Base-by-base conservation (phyloP, 2,797 vertebrate species). In the Menidia menidia region DNA sequence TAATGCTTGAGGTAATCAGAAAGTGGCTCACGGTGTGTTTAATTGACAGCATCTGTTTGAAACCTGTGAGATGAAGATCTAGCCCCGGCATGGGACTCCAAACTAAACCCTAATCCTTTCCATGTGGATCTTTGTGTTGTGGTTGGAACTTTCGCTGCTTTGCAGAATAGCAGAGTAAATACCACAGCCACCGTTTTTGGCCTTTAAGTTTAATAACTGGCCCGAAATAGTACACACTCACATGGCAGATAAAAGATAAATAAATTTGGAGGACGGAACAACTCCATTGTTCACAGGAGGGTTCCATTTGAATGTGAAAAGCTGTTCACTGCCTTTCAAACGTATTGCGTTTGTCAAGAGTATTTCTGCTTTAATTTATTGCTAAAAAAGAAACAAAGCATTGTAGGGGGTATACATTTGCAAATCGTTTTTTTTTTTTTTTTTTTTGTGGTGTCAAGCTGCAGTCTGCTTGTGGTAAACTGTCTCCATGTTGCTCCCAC, bases 101-200 rank as follows among this genome's bases (percentile, higher is more conserved):
- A 68, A 75, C 35, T 62, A 71, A 67, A 75, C 75, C 25, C 56
- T 72, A 80, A 89, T 89, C 53, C 63, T 62, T 75, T 81, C 72
- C 85, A 90, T 71, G 64, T 83, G 83, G 63, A 30, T 64, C 39
- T 77, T 68, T 57, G 63, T 41, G 16, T 48, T 59, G 3, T 64
- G 68, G 51, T 78, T 0, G 2, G 39, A 67, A 58, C 32, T 45
- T 71, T 65, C 42, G 45, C 70, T 71, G 57, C 44, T 65, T 61
- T 54, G 60, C 32, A 68, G 48, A 30, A 44, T 11, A 12, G 2
- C 41, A 41, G 58, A 33, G 53, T 72, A 71, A 25, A 73, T 41
- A 52, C 15, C 43, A 31, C 44, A 62, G 66, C 58, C 64, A 68
- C 66, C 60, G 51, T 75, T 81, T 71, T 41, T 12, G 43, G 15